Base-by-base conservation (phyloP, 1,140 invertebrate species). In the Alviniconcha marisindica region DNA sequence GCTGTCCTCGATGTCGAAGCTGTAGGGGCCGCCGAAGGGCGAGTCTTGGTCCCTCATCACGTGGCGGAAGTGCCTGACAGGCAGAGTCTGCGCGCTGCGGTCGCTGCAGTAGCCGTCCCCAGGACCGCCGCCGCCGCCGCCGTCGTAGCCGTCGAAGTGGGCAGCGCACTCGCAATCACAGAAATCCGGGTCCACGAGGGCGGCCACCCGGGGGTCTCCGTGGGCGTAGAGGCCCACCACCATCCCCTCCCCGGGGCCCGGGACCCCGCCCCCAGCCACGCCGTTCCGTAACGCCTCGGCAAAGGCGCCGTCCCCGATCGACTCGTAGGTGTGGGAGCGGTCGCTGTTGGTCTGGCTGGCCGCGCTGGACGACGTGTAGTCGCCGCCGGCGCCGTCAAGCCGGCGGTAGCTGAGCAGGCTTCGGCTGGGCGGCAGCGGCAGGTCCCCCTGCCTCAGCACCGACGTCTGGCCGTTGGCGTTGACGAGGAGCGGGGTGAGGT, bases 41-140 rank as follows among this genome's bases (percentile, higher is more conserved):
- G 78, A 38, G 12, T 69, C 78, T 40, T 63, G 56, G 56, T 80
- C 78, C 14, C 78, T 33, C n/a, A 63, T 38, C 78, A 63, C 78
- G 60, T 80, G 78, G 7, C 83, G 73, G 51, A 85, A 42, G 33
- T 82, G 84, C 66, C 84, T 76, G 28, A 85, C 48, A 28, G 84
- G 84, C 12, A 85, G 73, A 21, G 84, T 85, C 60, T 85, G 84
- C 71, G 80, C 42, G n/a, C 42, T 56, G 36, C 84, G 40, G 66
- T 85, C 84, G 77, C 78, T 79, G 69, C 81, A 85, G 84, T 83
- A 85, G 60, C 84, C 84, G 71, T 83, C 84, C 77, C 76, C 36
- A 28, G 42, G 38, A 71, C 40, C 60, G 31, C 10, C 18, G 24
- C 31, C 40, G 3, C 54, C 28, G 48, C 77, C 71, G n/a, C n/a